These are phyloP conservation scores for Orthosia gracilis DNA, from an alignment of 2,888 invertebrate species.

Conservation along the genomic window DNA sequence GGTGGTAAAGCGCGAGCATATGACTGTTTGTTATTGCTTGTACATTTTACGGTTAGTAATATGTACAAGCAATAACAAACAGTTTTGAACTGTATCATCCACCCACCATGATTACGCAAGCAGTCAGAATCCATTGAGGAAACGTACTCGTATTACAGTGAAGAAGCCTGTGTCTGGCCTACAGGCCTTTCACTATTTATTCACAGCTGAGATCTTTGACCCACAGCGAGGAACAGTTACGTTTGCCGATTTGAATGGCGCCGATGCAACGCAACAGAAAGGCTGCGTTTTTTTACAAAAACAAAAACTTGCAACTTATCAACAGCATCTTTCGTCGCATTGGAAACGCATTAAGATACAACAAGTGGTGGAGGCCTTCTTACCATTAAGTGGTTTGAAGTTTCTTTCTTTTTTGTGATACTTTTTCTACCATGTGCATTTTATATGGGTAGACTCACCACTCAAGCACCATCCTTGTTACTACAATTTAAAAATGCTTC, in stretches of 20 bases:
- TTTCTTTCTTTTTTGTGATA: slow-evolving; percentile 6
- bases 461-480: neutral
- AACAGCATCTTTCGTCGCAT: slow-evolving; percentile 6
- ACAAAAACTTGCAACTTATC: neutral
- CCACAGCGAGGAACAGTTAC: slow-evolving; percentile 5
- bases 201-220: slow-evolving; percentile 34
- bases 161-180: slow-evolving; percentile 11
- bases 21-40: too few relatives aligned
- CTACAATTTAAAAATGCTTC: neutral
- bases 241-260: slow-evolving; percentile 10
- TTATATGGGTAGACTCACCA: neutral
- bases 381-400: slow-evolving; percentile 1
- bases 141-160: neutral
- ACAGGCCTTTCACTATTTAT: slow-evolving; percentile 42
- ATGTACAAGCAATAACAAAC: slow-evolving; percentile 2
- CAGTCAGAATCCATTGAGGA: slow-evolving; percentile 2
- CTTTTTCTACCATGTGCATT: neutral
- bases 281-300: slow-evolving; percentile 25
- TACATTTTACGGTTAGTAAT: slow-evolving; percentile 3
- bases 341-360: slow-evolving; percentile 2
- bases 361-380: neutral
- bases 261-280: slow-evolving; percentile 7
- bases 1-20: too few relatives aligned
- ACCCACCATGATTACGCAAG: slow-evolving; percentile 24
- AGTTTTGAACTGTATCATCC: neutral